Evolutionary conservation across 2,113 vertebrate genomes (phyloP), one percentile per base, ranked within the genome.

Genomic region (Semicossyphus pulcher): DNA sequence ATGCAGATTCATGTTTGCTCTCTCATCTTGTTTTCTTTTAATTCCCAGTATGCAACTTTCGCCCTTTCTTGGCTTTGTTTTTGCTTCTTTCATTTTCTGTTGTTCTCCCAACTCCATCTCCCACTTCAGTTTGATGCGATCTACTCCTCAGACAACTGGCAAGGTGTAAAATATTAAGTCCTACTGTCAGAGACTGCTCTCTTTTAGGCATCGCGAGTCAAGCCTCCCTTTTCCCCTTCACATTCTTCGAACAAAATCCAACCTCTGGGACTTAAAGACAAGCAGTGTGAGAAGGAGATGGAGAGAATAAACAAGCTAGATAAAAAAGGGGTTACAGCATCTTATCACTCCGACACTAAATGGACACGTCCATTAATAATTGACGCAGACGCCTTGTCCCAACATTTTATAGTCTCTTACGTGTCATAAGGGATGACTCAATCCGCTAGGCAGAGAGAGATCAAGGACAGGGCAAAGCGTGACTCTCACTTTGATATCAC

Each of bases 331-430:
- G 18, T 76, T 52, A 60, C 78, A 77, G 21, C 75, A 78, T 78
- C 57, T 64, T 84, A 53, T 68, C 57, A 74, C 59, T 79, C 71
- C 57, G 20, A 26, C 21, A 10, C 62, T 79, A 77, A 83, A 83
- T 81, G 69, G 86, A 84, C 56, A 79, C 21, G 23, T 74, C 51
- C 62, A 90, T 90, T 79, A 83, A 88, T 86, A 72, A 85, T 88
- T 85, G 77, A 86, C 32, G 34, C 37, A 0, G 61, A 54, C 2
- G n/a, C 53, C 57, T 36, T 80, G 75, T 80, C 48, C 67, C 52
- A 29, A 59, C 85, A 72, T 76, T 85, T 87, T 70, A 79, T 37
- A 82, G 88, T 83, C 57, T 68, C 71, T 66, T 62, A 41, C 0
- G 51, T 78, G 86, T 80, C 66, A 44, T 57, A 54, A 66, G 64